A percentile compares a stretch with the other conserved stretches of the same genome.
phyloP scores from a whole-genome alignment of 1,140 invertebrate genomes.

The Lucilia sericata region DNA sequence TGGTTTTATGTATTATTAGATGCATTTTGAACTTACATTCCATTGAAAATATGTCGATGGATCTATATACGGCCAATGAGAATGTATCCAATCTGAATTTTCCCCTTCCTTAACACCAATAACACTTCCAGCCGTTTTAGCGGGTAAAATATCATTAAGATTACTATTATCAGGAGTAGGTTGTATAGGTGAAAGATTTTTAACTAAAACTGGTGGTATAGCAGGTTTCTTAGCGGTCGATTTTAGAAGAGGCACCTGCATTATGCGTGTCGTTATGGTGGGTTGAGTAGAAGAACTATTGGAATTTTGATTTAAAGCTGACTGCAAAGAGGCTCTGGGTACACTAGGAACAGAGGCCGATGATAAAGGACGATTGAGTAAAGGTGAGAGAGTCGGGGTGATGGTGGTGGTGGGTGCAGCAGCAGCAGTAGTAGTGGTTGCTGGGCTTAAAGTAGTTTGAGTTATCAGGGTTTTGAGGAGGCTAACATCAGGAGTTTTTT shows the following conservation, averaged over 20 bases:
- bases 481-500: neutral
- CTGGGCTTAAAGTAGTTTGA: neutral
- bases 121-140: neutral
- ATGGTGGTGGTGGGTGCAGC: neutral
- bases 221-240: conserved; percentile 65
- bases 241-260: conserved; percentile 63
- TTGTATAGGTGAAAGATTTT: conserved; percentile 53
- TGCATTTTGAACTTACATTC: conserved; percentile 71
- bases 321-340: conserved; percentile 13
- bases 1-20: too few species aligned
- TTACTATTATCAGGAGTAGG: conserved; percentile 44
- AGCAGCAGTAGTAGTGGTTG: neutral
- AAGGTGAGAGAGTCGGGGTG: neutral
- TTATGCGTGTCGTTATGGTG: conserved; percentile 63
- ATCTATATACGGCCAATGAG: conserved; percentile 74
- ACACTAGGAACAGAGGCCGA: conserved; percentile 32
- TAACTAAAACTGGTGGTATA: conserved; percentile 64
- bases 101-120: conserved; percentile 7
- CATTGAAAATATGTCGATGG: conserved; percentile 75
- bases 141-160: conserved; percentile 30
- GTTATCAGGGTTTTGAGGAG: neutral
- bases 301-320: conserved; percentile 42
- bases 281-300: conserved; percentile 24
- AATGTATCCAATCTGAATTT: conserved; percentile 59
- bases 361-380: conserved; percentile 15